Base-by-base conservation (phyloP, 1,140 invertebrate genomes). In the Asbolus verrucosus region DNA sequence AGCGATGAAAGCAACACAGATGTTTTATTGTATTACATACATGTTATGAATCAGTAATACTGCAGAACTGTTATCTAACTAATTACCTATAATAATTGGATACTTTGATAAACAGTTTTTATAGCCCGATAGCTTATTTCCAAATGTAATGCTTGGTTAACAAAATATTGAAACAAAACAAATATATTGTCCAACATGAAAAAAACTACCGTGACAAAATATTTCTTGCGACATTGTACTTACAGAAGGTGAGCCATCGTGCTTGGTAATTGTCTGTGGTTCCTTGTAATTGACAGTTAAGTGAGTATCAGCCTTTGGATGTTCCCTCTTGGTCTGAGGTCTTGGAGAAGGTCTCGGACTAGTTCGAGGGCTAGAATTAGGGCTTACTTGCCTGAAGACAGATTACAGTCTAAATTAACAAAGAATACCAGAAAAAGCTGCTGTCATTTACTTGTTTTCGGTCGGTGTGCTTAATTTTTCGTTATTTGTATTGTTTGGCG, bases 261-360 rank as follows among this genome's bases (percentile, higher is more conserved):
- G 69, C 65, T 75, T 76, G 21, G 60, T 70, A 50, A 71, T 73
- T 21, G 67, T 41, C 8, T 43, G 33, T 21, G 63, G 18, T 38
- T 77, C 72, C 36, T 75, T 78, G 36, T 68, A 66, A 21, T 70
- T 67, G 2, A 69, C 59, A 43, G 60, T 75, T n/a, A 76, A 60
- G 18, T 67, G 60, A 0, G 69, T 71, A 13, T 79, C 77, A 41
- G 65, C 70, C 63, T 69, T 73, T n/a, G 67, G 65, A 75, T 80
- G 77, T 15, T 79, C 78, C 33, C 73, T 62, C 67, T 76, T 78
- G 59, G 67, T 74, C 39, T 77, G 73, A 2, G 79, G 77, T 46
- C 73, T 65, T 9, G 81, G 81, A 39, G 79, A 81, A n/a, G 78
- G 79, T 39, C 77, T 73, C 6, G 81, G 81, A 59, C 80, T 81